Conservation (phyloP, 2,797 vertebrate species). For the Leptoclinus maculatus region DNA sequence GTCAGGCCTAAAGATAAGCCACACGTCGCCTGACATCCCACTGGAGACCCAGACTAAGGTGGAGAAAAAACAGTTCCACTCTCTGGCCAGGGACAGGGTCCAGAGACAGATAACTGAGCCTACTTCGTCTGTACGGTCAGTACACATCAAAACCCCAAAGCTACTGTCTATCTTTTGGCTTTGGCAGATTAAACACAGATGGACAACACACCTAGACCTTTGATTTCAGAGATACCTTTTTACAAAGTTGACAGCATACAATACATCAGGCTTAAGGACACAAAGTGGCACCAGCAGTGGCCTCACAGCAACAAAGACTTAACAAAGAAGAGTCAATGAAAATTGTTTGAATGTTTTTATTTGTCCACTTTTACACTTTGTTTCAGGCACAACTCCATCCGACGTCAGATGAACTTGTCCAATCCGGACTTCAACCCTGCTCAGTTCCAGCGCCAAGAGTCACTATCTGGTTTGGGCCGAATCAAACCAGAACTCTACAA, state of each 20-base stretch:
- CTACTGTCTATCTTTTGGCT: conserved; percentile 9
- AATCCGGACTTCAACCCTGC: conserved; percentile 97
- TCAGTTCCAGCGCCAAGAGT: conserved; percentile 96
- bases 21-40: conserved; percentile 96
- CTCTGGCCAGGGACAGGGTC: conserved; percentile 85
- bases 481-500: conserved; percentile 99
- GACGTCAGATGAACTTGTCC: conserved; percentile 96
- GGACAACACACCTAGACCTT: not conserved
- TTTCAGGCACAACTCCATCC: conserved; percentile 94
- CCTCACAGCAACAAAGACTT: not conserved
- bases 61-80: conserved; percentile 89
- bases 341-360: not conserved
- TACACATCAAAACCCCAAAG: conserved; percentile 27
- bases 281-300: not conserved
- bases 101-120: conserved; percentile 97
- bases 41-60: conserved; percentile 87
- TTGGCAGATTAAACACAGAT: conserved; percentile 12
- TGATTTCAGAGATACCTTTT: conserved; percentile 4
- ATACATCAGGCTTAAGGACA: not conserved
- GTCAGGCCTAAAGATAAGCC: conserved; percentile 97
- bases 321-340: not conserved
- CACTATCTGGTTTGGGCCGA: conserved; percentile 90
- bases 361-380: not conserved
- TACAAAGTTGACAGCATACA: not conserved
- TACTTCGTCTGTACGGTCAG: conserved; percentile 92